Percentiles rank a stretch among this genome's conserved stretches.
These are phyloP conservation scores for Chrysocyon brachyurus DNA, from an alignment of 2,797 vertebrate species.

Conservation along the genomic window DNA sequence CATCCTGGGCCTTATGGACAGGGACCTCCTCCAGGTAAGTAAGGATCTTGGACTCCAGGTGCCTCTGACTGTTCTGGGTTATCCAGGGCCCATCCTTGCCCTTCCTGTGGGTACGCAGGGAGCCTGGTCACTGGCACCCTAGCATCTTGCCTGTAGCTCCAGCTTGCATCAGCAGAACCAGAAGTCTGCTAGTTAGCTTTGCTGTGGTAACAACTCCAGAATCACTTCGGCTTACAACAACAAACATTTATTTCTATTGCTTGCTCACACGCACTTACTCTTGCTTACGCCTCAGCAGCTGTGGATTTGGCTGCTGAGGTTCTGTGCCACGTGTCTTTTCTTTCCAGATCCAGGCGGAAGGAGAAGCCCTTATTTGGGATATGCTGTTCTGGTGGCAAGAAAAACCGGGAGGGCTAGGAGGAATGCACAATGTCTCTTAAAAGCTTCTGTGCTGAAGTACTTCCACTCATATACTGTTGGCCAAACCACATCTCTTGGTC, in stretches of 20 bases:
- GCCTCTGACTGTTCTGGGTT: not conserved
- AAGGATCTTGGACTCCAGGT: not conserved
- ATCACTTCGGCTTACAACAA: not conserved
- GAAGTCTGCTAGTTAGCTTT: not conserved
- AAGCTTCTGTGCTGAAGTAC: not conserved
- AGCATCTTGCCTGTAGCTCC: not conserved
- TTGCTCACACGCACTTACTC: not conserved
- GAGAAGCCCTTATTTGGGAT: not conserved
- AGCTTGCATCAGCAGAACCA: not conserved
- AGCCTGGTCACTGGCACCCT: not conserved
- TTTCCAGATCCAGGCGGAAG: conserved; percentile 27
- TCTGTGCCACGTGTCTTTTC: conserved; percentile 31
- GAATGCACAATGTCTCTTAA: not conserved
- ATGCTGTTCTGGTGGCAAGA: not conserved
- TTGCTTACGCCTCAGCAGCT: not conserved
- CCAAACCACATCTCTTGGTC: not conserved
- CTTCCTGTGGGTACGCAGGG: not conserved
- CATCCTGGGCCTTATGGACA: conserved; percentile 90
- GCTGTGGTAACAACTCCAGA: not conserved
- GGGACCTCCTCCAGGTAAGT: conserved; percentile 89
- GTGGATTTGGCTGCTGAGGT: conserved; percentile 20
- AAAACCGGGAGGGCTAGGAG: not conserved
- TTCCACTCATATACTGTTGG: not conserved
- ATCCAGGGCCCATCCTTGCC: not conserved
- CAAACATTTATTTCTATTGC: not conserved